Conservation (phyloP, 2,113 vertebrate species). For the Oryzias melastigma region DNA sequence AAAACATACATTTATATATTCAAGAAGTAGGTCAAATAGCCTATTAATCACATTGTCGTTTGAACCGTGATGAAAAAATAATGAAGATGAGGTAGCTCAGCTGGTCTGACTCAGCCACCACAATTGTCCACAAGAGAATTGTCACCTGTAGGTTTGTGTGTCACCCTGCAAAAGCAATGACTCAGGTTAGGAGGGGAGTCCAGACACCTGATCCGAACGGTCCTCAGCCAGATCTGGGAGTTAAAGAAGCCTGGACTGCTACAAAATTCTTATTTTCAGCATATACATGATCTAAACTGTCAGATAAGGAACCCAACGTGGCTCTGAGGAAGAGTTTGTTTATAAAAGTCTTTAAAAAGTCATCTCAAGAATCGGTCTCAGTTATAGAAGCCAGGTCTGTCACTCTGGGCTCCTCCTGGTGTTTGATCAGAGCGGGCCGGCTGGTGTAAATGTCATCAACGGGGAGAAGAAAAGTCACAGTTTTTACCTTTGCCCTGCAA, state of each 20-base stretch:
- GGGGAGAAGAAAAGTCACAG: constrained; percentile 90
- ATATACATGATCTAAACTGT: no score
- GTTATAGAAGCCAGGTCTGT: constrained; percentile 72
- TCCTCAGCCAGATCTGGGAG: constrained; percentile 12
- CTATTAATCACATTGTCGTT: not conserved
- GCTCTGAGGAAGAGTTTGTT: constrained; percentile 10
- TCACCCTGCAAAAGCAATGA: constrained; percentile 33
- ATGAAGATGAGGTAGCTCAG: constrained; percentile 29
- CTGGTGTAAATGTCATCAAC: constrained; percentile 81
- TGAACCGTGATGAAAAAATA: constrained; percentile 41
- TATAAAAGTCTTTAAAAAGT: constrained; percentile 11
- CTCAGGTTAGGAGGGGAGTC: constrained; percentile 28
- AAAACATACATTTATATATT: constrained; percentile 5
- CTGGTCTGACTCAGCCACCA: constrained; percentile 31
- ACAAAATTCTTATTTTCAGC: constrained; percentile 38
- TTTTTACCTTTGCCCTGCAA: constrained; percentile 88
- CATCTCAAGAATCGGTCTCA: constrained; percentile 78
- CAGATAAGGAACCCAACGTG: not conserved
- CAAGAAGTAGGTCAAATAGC: constrained; percentile 4
- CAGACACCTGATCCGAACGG: constrained; percentile 59
- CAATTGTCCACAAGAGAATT: constrained; percentile 31
- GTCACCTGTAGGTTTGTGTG: constrained; percentile 38
- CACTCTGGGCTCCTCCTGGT: constrained; percentile 64
- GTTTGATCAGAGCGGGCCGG: constrained; percentile 67
- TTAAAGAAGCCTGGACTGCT: constrained; percentile 47